These are phyloP conservation scores for Polypterus bichir DNA, from an alignment of 2,113 vertebrate species.

Conservation along the genomic window DNA sequence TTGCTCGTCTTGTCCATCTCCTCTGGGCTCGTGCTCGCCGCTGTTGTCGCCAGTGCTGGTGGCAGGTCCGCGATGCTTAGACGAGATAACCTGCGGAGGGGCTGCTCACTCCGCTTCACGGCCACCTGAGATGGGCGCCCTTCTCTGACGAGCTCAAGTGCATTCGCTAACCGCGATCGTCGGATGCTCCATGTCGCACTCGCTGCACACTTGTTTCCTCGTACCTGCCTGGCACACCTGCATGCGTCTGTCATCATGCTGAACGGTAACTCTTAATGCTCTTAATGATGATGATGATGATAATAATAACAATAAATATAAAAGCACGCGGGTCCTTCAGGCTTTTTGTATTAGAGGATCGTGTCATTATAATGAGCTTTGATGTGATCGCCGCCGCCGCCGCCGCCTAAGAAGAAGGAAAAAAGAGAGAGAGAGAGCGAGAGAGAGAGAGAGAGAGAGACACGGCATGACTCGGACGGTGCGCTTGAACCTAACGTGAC, in stretches of 20 bases:
- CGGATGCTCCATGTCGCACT: no score
- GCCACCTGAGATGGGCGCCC: no score
- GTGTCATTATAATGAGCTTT: conserved; percentile 69
- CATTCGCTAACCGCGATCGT: no score
- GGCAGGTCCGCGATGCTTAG: not conserved
- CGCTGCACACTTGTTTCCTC: no score
- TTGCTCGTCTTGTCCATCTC: no score
- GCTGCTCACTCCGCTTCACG: no score
- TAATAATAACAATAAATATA: conserved; percentile 20
- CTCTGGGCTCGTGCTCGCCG: no score
- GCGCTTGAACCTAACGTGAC: no score
- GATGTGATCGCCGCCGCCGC: conserved; percentile 43
- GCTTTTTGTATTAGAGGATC: conserved; percentile 45
- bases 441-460: conserved; percentile 57
- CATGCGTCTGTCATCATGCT: not conserved
- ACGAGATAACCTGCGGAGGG: not conserved
- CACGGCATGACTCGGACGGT: conserved; percentile 23
- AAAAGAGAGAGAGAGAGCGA: conserved; percentile 16
- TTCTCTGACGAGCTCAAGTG: no score
- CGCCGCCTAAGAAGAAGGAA: conserved; percentile 31
- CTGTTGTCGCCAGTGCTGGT: not conserved
- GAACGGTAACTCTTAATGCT: not conserved
- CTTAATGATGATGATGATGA: no score
- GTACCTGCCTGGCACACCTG: conserved; percentile 7
- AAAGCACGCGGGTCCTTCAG: conserved; percentile 21